Base-by-base conservation (phyloP, 2,888 invertebrate species). In the Acheta domesticus region DNA sequence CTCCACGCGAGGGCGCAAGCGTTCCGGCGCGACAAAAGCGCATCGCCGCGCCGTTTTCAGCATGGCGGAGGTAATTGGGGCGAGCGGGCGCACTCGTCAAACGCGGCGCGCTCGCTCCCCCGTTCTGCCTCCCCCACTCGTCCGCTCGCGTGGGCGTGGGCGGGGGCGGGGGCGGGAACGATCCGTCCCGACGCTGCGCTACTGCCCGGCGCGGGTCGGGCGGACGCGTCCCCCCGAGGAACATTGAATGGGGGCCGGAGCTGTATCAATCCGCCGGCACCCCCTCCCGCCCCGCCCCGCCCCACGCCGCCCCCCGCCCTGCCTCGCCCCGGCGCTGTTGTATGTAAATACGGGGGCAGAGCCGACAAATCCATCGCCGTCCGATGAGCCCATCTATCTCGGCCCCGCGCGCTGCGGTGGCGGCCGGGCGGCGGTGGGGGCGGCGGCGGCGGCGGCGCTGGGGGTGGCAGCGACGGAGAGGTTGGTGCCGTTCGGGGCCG, bases 401-500 rank as follows among this genome's bases (percentile, higher is more conserved):
- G 62, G 14, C 62, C 62, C 14, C 62, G 16, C n/a, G 16, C 62
- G n/a, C 62, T n/a, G 62, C 62, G 85, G 50, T 16, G 77, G 20
- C 49, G 20, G 12, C 49, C n/a, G n/a, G 48, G 62, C 12, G 73
- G 62, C 14, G 73, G 48, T n/a, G 19, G 62, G 36, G n/a, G 77
- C 14, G 50, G n/a, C 77, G n/a, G 77, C 14, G 50, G n/a, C 77
- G 23, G 36, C 48, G 76, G 19, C n/a, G 76, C 21, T 83, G 81
- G 82, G 80, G 73, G 50, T 62, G 76, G 81, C 75, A 80, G 79
- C 80, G 77, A 79, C 78, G 50, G 78, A 78, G 36, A 36, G 36
- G 36, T 8, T 8, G 36, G 36, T 8, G 36, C 8, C 36, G 36
- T 8, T 36, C 36, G 77, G 78, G 75, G 14, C 77, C 78, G 48